These are phyloP conservation scores for Cinara cedri DNA, from an alignment of 2,888 invertebrate genomes.

Conservation along the genomic window DNA sequence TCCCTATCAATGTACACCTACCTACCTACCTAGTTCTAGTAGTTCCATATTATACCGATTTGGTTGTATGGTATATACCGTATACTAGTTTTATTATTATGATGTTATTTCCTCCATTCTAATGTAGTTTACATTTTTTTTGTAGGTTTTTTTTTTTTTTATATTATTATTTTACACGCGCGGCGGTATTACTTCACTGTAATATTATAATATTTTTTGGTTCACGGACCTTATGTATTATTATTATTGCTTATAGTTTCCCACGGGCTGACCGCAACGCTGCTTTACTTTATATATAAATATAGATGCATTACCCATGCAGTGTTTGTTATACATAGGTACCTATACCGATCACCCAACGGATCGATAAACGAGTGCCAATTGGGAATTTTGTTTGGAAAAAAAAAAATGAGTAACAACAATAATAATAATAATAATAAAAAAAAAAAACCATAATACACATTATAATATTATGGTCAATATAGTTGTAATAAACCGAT, in stretches of 20 bases:
- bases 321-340: too few species aligned
- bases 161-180: constrained; percentile 20
- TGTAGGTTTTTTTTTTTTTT: background rate
- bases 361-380: constrained; percentile 49
- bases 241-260: too few species aligned
- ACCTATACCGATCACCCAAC: background rate
- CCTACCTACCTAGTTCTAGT: too few species aligned
- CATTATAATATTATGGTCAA: too few species aligned
- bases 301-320: too few species aligned
- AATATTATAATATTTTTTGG: background rate
- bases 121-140: constrained; percentile 31
- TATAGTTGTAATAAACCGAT: constrained; percentile 6
- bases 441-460: too few species aligned
- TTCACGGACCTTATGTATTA: constrained; percentile 45
- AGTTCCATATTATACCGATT: too few species aligned
- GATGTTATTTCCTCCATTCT: constrained; percentile 26
- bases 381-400: constrained; percentile 18
- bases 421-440: too few species aligned
- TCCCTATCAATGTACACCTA: constrained; percentile 4
- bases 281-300: background rate
- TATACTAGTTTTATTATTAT: background rate
- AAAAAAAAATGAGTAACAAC: background rate
- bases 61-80: too few species aligned
- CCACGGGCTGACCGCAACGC: constrained; percentile 49
- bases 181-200: constrained; percentile 1